Evolutionary conservation across 2,797 vertebrate genomes (phyloP), one percentile per base, ranked within the genome.

Genomic region (Limnodromus scolopaceus): DNA sequence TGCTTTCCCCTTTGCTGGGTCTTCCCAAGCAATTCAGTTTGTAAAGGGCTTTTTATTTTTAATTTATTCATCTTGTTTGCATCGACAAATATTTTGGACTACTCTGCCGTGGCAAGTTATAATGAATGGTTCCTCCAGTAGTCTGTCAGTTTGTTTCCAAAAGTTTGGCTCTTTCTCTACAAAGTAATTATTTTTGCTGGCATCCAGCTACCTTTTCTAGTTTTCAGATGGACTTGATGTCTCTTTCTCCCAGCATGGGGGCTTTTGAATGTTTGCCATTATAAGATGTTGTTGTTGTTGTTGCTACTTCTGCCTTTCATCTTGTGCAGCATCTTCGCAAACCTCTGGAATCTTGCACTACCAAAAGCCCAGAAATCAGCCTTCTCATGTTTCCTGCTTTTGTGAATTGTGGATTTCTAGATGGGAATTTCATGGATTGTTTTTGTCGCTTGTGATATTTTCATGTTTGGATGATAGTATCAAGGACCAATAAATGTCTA

Each of bases 111-210:
- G 11, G 16, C 34, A 76, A 43, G 19, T 87, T 82, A 49, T 84
- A 89, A 74, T 0, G 2, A 46, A 51, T 61, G 27, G 18, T 80
- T 89, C 19, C 24, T 95, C 41, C 48, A 61, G n/a, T 83, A 92
- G 34, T 63, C 45, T 72, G 58, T 84, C 51, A 88, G 20, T 69
- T 92, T 72, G 23, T 81, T 87, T 94, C 66, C 25, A 70, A 78
- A 87, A 92, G 49, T 63, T 94, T 93, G 66, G 24, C 87, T 93
- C 53, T 64, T 5, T 70, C 46, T 87, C 32, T 90, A 63, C 51
- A 60, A 91, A 93, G 45, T 85, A 87, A 94, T 96, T 96, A 92
- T 93, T 96, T 95, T 93, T 95, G 53, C 90, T 95, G 96, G 95
- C 96, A 95, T 66, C 66, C 63, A 38, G 32, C 45, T 89, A 80